A percentile compares a stretch with the other conserved stretches of the same genome.
Conservation (phyloP, 2,113 vertebrate species). For the Scopus umbretta region DNA sequence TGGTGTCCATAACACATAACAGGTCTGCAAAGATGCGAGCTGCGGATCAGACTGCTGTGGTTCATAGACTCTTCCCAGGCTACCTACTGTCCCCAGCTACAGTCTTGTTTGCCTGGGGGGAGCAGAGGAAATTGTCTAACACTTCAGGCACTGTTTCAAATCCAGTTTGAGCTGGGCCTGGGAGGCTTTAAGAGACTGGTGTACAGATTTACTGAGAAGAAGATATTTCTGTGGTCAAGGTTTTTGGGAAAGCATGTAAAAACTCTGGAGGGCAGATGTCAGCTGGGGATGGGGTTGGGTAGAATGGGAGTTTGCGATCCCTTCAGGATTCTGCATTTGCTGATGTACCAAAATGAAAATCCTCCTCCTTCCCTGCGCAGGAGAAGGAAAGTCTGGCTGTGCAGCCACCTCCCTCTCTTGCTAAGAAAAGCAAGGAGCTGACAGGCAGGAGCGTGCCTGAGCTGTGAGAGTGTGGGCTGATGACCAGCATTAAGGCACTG, state of each 20-base stretch:
- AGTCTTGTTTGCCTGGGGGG: background rate
- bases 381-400: background rate
- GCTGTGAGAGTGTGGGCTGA: conserved; percentile 5
- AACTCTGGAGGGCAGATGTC: background rate
- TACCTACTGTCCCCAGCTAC: background rate
- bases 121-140: background rate
- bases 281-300: background rate
- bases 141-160: background rate
- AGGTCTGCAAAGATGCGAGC: background rate
- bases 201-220: background rate
- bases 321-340: background rate
- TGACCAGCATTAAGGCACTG: background rate
- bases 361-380: background rate
- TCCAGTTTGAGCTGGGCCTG: background rate
- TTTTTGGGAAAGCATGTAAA: background rate
- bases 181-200: background rate
- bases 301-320: background rate
- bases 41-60: background rate
- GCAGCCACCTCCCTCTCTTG: conserved; percentile 3
- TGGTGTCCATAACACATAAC: background rate
- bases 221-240: background rate
- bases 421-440: conserved; percentile 32
- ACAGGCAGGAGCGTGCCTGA: background rate
- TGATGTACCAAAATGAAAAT: background rate
- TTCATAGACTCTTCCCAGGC: background rate